Conservation (phyloP, 2,113 vertebrate species). For the Otocyon megalotis region DNA sequence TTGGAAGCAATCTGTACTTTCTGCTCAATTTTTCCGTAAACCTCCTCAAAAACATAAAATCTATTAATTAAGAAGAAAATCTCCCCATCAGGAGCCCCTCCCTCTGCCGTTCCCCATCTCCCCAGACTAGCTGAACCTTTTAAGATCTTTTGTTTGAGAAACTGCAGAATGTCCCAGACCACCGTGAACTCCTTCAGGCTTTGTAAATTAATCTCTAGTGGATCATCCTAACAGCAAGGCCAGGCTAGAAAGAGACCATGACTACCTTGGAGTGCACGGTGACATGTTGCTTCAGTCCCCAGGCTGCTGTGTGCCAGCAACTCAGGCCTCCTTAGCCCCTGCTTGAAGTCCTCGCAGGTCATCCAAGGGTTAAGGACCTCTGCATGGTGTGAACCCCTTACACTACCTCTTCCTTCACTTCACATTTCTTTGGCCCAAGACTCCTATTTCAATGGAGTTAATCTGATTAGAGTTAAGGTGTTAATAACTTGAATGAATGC, state of each 20-base stretch:
- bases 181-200: not conserved
- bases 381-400: not conserved
- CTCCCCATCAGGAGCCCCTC: not conserved
- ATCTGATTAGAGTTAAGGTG: conserved; percentile 79
- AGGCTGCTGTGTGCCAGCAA: accelerated
- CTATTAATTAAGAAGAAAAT: not conserved
- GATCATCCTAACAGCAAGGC: not conserved
- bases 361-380: conserved; percentile 55
- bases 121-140: not conserved
- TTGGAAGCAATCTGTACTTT: not conserved
- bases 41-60: not conserved
- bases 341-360: not conserved
- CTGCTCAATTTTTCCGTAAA: not conserved
- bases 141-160: conserved; percentile 23
- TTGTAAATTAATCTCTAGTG: not conserved
- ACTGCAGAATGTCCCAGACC: not conserved
- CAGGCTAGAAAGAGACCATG: accelerated
- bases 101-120: too few species aligned
- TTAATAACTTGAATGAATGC: conserved; percentile 75
- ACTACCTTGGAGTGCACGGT: not conserved
- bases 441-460: conserved; percentile 50
- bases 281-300: not conserved
- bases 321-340: not conserved
- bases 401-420: not conserved
- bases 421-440: not conserved